Evolutionary conservation across 1,140 invertebrate genomes (phyloP), one percentile per base, ranked within the genome.

Genomic region (Odontomachus brunneus): DNA sequence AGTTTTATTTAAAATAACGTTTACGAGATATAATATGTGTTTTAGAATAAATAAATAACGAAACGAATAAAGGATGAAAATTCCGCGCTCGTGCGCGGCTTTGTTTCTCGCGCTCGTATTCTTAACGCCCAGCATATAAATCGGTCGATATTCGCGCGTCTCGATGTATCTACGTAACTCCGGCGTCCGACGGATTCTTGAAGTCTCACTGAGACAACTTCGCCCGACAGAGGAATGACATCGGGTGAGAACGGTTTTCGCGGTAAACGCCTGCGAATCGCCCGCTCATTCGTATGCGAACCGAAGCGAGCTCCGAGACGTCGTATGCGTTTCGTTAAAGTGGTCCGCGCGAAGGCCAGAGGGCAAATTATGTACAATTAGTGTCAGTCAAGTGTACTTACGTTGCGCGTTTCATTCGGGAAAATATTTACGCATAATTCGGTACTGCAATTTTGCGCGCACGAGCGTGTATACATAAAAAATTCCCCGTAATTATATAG

Each of bases 351-450:
- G 84, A 83, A 80, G 85, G 62, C 83, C 76, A 82, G 57, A 82
- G 73, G 74, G 81, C 84, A 82, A 90, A 90, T 91, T 91, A 91
- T 91, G 90, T 90, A 90, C 90, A 91, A 91, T 91, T 91, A 91
- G 90, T 88, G 90, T 91, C 90, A 91, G 89, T 91, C 90, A 90
- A 89, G 71, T 84, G 88, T 91, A 89, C 85, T 88, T 88, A 82
- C 83, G 85, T 85, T 84, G 74, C 82, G 66, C 85, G 83, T 44
- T 85, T 84, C 84, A 67, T 62, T 83, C 63, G 24, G 49, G 15
- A 76, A 83, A 85, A 89, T 87, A 88, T 90, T 90, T 89, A 87
- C 88, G 88, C 84, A 86, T 89, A 89, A 72, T 48, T 84, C 60
- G 62, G 57, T 66, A 22, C 62, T 11, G 63, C 78, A 71, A 87